phyloP scores from a whole-genome alignment of 2,113 vertebrate genomes.

The Scartelaos histophorus region DNA sequence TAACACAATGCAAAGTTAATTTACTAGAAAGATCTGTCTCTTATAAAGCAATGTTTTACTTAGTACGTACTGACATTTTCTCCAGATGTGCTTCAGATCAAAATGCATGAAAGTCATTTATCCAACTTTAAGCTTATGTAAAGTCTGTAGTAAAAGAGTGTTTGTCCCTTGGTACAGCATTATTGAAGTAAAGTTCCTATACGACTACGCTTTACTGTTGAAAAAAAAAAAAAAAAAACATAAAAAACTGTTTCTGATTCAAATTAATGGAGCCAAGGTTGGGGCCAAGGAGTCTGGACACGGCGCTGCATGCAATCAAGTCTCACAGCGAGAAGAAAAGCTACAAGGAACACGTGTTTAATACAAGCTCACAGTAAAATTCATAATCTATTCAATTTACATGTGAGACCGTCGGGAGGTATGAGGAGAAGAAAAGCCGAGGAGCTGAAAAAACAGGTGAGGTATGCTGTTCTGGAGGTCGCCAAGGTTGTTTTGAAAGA shows the following conservation, averaged over 20 bases:
- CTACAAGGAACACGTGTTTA: conserved; percentile 35
- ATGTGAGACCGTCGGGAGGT: conserved; percentile 10
- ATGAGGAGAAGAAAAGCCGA: conserved; percentile 25
- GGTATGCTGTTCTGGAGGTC: conserved; percentile 46
- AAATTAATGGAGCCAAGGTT: conserved; percentile 40
- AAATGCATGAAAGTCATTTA: conserved; percentile 51
- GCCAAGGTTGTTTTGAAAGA: background rate
- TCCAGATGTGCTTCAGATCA: conserved; percentile 55
- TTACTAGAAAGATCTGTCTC: conserved; percentile 8
- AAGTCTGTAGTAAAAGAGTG: conserved; percentile 49
- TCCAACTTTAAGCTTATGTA: conserved; percentile 43
- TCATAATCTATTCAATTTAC: conserved; percentile 20
- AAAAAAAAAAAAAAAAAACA: conserved; percentile 16
- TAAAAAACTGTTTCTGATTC: conserved; percentile 42
- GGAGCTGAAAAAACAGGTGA: conserved; percentile 32
- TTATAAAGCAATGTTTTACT: conserved; percentile 28
- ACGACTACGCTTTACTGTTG: conserved; percentile 38
- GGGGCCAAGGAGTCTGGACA: conserved; percentile 46
- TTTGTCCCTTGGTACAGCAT: conserved; percentile 47
- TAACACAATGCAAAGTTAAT: conserved; percentile 16
- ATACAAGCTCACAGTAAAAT: conserved; percentile 6
- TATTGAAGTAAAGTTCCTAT: conserved; percentile 47
- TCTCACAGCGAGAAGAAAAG: conserved; percentile 30
- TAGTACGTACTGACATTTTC: conserved; percentile 17
- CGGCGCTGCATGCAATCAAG: conserved; percentile 35